A percentile compares a stretch with the other conserved stretches of the same genome.
These are phyloP conservation scores for Orthosia gothica DNA, from an alignment of 2,888 invertebrate genomes.

Conservation along the genomic window DNA sequence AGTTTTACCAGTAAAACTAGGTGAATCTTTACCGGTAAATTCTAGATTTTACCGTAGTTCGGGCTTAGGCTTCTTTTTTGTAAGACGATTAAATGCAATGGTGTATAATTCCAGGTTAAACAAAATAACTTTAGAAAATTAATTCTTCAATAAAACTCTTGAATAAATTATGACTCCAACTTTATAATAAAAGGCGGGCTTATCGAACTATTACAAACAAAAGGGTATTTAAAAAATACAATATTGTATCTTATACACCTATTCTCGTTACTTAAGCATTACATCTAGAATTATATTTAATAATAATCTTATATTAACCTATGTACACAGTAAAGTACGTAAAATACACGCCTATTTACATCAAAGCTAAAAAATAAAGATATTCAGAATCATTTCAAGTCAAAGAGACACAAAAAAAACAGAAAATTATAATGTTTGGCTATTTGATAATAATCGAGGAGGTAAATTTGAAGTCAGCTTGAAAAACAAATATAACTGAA, in stretches of 20 bases:
- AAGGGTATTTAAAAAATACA: constrained; percentile 60
- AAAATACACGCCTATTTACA: constrained; percentile 69
- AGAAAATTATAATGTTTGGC: not conserved
- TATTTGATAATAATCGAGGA: not conserved
- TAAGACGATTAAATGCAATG: too few relatives aligned
- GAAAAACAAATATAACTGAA: constrained; percentile 9
- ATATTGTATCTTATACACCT: constrained; percentile 35
- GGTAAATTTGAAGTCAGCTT: constrained; percentile 13
- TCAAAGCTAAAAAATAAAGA: constrained; percentile 40
- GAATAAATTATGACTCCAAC: constrained; percentile 56
- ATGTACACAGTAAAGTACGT: constrained; percentile 63
- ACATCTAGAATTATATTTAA: constrained; percentile 48
- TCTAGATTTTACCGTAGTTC: too few relatives aligned
- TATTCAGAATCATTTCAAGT: constrained; percentile 36
- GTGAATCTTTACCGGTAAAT: too few relatives aligned
- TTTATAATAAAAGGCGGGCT: constrained; percentile 72
- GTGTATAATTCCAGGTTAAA: too few relatives aligned
- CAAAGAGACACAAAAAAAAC: constrained; percentile 11
- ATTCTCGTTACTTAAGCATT: constrained; percentile 35
- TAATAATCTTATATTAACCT: constrained; percentile 52
- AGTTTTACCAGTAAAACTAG: too few relatives aligned
- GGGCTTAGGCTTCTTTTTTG: too few relatives aligned
- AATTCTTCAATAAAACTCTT: not conserved
- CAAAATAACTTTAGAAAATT: not conserved
- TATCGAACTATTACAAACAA: constrained; percentile 64